Conservation (phyloP, 2,888 invertebrate species). For the Trichacis sp. region DNA sequence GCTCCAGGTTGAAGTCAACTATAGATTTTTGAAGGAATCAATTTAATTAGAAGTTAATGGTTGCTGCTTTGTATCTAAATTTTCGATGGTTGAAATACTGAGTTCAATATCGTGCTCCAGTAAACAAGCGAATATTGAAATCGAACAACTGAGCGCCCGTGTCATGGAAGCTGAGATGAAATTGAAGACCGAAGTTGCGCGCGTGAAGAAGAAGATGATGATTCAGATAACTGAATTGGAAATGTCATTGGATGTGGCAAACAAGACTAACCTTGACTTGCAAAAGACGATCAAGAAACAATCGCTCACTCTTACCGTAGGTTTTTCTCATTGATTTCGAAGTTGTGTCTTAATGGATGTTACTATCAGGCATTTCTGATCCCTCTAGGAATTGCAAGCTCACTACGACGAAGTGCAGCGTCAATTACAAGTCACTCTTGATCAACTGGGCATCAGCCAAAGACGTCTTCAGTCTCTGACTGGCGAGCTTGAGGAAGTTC, state of each 20-base stretch:
- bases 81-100: no score
- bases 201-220: slow-evolving; percentile 99
- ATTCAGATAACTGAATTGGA: slow-evolving; percentile 97
- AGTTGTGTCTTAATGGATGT: no score
- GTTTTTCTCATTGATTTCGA: no score
- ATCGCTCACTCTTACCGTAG: slow-evolving; percentile 86
- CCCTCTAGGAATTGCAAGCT: slow-evolving; percentile 85
- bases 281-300: slow-evolving; percentile 99
- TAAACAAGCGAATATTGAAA: slow-evolving; percentile 97
- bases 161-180: slow-evolving; percentile 96
- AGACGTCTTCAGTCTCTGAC: slow-evolving; percentile 91
- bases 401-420: slow-evolving; percentile 97
- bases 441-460: slow-evolving; percentile 91
- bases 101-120: slow-evolving; percentile 73
- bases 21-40: no score
- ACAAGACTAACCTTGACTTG: slow-evolving; percentile 97
- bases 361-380: no score
- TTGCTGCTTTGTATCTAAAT: no score
- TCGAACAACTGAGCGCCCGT: slow-evolving; percentile 94
- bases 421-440: slow-evolving; percentile 94
- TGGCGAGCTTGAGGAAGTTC: slow-evolving; percentile 95
- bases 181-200: slow-evolving; percentile 93
- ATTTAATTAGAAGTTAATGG: no score
- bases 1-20: no score
- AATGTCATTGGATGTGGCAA: slow-evolving; percentile 95